Percentiles rank a stretch among this genome's conserved stretches.
phyloP scores from a whole-genome alignment of 2,797 vertebrate species.

The Pempheris klunzingeri region DNA sequence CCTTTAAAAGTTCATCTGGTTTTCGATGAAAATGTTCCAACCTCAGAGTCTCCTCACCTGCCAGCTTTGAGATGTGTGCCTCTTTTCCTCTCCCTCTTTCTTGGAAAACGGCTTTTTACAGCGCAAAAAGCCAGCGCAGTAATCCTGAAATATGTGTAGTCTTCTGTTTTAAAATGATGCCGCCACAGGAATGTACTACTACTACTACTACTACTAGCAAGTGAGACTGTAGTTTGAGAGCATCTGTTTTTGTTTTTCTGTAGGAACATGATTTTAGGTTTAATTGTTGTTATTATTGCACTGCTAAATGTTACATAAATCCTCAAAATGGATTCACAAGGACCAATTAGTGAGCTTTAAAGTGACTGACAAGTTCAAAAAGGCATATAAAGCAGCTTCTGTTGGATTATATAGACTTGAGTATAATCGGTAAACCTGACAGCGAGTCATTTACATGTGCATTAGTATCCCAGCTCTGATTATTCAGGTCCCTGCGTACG shows the following conservation, averaged over 20 bases:
- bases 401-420: too few species aligned
- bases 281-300: not conserved
- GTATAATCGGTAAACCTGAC: too few species aligned
- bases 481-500: not conserved
- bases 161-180: constrained; percentile 47
- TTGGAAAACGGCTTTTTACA: constrained; percentile 42
- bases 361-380: too few species aligned
- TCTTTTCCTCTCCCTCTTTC: constrained; percentile 12
- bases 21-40: constrained; percentile 56
- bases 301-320: not conserved
- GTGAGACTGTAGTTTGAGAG: constrained; percentile 21
- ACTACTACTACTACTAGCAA: too few species aligned
- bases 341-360: not conserved
- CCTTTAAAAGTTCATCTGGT: constrained; percentile 62
- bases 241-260: constrained; percentile 4
- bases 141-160: constrained; percentile 58
- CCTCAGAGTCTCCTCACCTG: constrained; percentile 62
- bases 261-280: not conserved
- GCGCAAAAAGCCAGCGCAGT: constrained; percentile 38
- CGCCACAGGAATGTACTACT: constrained; percentile 58
- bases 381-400: too few species aligned
- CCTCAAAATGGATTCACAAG: not conserved
- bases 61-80: constrained; percentile 44
- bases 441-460: not conserved
- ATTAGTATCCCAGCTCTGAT: not conserved